These are phyloP conservation scores for Metellina segmentata DNA, from an alignment of 2,888 invertebrate genomes.

Conservation along the genomic window DNA sequence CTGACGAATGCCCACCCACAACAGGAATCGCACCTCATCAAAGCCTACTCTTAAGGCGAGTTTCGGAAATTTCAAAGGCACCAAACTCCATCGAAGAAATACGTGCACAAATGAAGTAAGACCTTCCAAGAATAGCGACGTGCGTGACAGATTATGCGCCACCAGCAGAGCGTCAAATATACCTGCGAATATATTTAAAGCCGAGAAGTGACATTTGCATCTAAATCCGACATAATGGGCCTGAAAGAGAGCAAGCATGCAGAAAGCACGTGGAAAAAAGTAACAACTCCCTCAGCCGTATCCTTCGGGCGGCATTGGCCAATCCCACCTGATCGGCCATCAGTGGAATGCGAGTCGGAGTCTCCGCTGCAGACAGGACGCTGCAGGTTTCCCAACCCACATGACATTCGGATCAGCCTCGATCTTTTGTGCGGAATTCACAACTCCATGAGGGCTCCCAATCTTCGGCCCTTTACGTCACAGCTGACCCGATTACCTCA, in stretches of 20 bases:
- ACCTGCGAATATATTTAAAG: too few species aligned
- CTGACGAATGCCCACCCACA: too few species aligned
- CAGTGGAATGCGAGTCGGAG: not conserved
- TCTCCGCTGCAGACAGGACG: not conserved
- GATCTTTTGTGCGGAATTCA: conserved; percentile 63
- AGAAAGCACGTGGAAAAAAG: not conserved
- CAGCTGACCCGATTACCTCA: conserved; percentile 59
- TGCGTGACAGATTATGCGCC: not conserved
- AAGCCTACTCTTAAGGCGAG: too few species aligned
- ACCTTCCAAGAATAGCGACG: not conserved
- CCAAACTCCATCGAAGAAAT: too few species aligned
- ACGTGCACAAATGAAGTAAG: not conserved
- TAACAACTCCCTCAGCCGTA: not conserved
- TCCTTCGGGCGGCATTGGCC: not conserved
- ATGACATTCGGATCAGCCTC: conserved; percentile 65
- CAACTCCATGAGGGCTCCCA: conserved; percentile 63
- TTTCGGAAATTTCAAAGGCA: too few species aligned
- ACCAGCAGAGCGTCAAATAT: not conserved
- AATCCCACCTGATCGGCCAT: conserved; percentile 6
- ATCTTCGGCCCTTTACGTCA: conserved; percentile 52
- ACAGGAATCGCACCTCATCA: too few species aligned
- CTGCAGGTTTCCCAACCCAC: conserved; percentile 44
- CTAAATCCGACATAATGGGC: too few species aligned
- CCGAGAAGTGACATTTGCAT: not conserved
- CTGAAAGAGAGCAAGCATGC: not conserved